phyloP scores from a whole-genome alignment of 1,140 invertebrate species.

The Drosophila murphyi region DNA sequence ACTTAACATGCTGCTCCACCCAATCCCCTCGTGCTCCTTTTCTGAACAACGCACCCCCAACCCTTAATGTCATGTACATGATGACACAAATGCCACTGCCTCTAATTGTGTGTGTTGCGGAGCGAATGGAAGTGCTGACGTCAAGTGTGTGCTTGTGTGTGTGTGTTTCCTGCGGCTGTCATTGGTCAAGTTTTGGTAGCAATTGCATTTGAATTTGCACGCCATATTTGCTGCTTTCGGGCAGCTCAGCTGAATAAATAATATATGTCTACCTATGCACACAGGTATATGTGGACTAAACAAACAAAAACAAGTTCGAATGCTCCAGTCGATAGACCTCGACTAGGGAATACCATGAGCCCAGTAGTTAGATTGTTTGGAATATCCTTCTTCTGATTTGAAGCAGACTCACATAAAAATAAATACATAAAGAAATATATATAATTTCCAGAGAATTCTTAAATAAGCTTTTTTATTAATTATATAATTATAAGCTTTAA shows the following conservation, averaged over 20 bases:
- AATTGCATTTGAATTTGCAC: constrained; percentile 60
- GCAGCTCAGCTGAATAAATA: constrained; percentile 28
- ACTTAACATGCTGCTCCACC: constrained; percentile 46
- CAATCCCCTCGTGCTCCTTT: not conserved
- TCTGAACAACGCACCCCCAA: not conserved
- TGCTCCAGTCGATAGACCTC: too few species aligned
- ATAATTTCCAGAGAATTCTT: too few species aligned
- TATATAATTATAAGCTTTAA: too few species aligned
- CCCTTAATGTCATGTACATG: constrained; percentile 43
- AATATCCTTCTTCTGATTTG: too few species aligned
- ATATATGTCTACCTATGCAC: constrained; percentile 5
- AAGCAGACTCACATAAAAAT: too few species aligned
- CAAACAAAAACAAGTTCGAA: not conserved
- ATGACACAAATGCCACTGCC: constrained; percentile 13
- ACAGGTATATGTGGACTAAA: not conserved
- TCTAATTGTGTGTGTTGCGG: constrained; percentile 26
- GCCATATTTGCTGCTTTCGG: constrained; percentile 53
- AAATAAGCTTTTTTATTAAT: too few species aligned
- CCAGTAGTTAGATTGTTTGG: too few species aligned
- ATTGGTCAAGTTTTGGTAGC: constrained; percentile 32
- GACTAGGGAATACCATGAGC: too few species aligned
- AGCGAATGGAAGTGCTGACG: constrained; percentile 57
- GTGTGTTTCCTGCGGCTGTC: constrained; percentile 41
- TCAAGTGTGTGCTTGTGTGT: constrained; percentile 39
- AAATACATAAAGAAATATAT: too few species aligned